Evolutionary conservation across 2,113 vertebrate genomes (phyloP).

Genomic region (Rhinichthys klamathensis): DNA sequence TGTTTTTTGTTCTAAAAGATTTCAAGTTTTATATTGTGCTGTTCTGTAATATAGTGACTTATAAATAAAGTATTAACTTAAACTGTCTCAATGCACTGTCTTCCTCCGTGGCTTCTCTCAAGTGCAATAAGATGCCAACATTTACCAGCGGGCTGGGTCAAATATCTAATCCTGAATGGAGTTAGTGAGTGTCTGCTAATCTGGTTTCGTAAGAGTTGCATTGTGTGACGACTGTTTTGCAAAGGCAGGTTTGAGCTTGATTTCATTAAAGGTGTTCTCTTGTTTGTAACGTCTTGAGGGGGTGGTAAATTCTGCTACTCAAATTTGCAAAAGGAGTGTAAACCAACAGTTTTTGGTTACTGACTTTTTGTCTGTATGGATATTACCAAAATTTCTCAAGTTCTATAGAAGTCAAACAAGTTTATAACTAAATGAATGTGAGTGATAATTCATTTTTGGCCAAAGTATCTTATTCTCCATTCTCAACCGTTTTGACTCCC

Average conservation of each 20-base stretch:
- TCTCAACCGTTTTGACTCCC: neutral
- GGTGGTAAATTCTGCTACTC: neutral
- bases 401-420: no score
- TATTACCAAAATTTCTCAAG: no score
- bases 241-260: slow-evolving; percentile 9
- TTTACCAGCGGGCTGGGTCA: neutral
- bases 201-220: neutral
- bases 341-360: neutral
- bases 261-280: neutral
- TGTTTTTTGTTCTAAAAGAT: slow-evolving; percentile 56
- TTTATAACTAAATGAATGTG: no score
- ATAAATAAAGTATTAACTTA: slow-evolving; percentile 69
- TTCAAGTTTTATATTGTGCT: slow-evolving; percentile 69
- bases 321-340: neutral
- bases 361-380: no score
- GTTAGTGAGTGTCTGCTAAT: neutral
- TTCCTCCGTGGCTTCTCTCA: neutral
- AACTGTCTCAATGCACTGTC: neutral
- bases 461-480: neutral
- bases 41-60: slow-evolving; percentile 58
- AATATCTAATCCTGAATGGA: slow-evolving; percentile 9
- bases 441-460: neutral
- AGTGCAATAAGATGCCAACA: neutral
- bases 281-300: neutral
- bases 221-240: neutral